Evolutionary conservation across 2,113 vertebrate species (phyloP), one percentile per base, ranked within the genome.

Genomic region (Suricata suricatta): DNA sequence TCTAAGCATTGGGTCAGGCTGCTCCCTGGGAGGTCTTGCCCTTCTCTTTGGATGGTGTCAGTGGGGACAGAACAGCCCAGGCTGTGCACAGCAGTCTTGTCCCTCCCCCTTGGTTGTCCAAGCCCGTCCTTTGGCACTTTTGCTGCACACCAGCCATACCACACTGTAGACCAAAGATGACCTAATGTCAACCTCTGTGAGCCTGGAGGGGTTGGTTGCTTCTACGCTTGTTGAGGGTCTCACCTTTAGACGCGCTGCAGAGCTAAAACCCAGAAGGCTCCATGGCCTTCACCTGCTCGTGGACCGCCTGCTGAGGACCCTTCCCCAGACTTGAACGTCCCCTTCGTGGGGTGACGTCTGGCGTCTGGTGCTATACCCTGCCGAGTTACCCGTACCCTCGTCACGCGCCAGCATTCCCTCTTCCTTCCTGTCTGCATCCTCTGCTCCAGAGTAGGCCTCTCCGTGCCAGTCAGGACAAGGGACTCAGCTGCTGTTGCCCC

Each of bases 331-430:
- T 15, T 33, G 14, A 8, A 50, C 4, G 1, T 4, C 38, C 57
- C 60, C 63, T 80, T 23, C 0, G 0, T 5, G 21, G 27, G 79
- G 82, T 6, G 1, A 16, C 0, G 11, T 44, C 82, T 81, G 91
- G 74, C 54, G 85, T 91, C 89, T 44, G 96, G 93, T 97, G 96
- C 97, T 97, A 17, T 97, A 17, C 77, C 71, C 85, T 74, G 87
- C 66, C 17, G 0, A 82, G 92, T 47, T 57, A 5, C 17, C 16
- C 5, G 66, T 52, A 54, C 72, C n/a, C 19, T 72, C 54, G 0
- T 38, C 2, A 1, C 13, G 7, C 72, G 47, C 74, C 90, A 16
- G 10, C 44, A 19, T 77, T 68, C 63, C 41, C 41, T 12, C 54
- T 64, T 87, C 90, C 60, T 86, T 50, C 66, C 68, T 0, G 0